A percentile compares a stretch with the other conserved stretches of the same genome.
These are phyloP conservation scores for Babylonia areolata DNA, from an alignment of 1,140 invertebrate genomes.

Conservation along the genomic window DNA sequence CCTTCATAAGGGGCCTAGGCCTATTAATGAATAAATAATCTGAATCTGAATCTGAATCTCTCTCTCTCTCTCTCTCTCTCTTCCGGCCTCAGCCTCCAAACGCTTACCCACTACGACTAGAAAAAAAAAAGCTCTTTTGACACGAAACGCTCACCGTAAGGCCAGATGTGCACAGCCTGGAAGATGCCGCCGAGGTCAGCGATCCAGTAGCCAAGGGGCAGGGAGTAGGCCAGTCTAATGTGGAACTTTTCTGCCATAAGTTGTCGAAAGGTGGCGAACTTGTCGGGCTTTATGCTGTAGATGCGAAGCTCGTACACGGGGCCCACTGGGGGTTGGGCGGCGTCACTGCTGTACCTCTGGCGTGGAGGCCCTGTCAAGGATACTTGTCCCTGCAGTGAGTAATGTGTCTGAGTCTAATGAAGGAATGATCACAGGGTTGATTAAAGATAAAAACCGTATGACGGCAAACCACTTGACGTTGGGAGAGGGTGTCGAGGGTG, in stretches of 20 bases:
- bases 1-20: too few relatives aligned
- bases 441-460: too few relatives aligned
- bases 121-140: background rate
- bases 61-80: background rate
- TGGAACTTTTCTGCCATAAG: constrained; percentile 71
- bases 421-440: too few relatives aligned
- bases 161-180: constrained; percentile 75
- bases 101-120: background rate
- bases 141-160: constrained; percentile 70
- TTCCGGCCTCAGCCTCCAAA: background rate
- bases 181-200: constrained; percentile 74
- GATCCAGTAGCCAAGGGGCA: constrained; percentile 73
- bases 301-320: constrained; percentile 69
- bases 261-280: constrained; percentile 65
- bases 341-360: background rate
- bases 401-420: too few relatives aligned
- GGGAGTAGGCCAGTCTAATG: constrained; percentile 69
- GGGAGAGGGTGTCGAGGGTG: too few relatives aligned
- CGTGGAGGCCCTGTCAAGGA: background rate
- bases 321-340: background rate
- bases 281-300: constrained; percentile 61
- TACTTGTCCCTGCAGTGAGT: background rate
- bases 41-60: too few relatives aligned
- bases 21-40: too few relatives aligned
- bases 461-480: too few relatives aligned